Conservation (phyloP, 2,888 invertebrate genomes). For the Drosophila planitibia region DNA sequence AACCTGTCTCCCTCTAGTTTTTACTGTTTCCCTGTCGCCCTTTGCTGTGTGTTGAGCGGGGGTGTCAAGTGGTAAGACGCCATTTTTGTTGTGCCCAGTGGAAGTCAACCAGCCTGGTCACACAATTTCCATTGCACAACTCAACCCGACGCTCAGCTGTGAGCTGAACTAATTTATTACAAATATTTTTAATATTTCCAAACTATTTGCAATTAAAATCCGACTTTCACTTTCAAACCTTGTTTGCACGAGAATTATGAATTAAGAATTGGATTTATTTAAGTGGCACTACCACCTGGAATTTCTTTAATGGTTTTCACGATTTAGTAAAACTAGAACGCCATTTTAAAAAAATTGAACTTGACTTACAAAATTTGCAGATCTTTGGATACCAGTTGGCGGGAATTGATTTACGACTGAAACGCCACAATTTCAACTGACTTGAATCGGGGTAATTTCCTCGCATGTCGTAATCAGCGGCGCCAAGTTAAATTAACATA, state of each 20-base stretch:
- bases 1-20: neutral
- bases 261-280: neutral
- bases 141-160: neutral
- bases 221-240: neutral
- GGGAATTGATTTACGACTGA: neutral
- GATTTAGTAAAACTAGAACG: neutral
- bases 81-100: slow-evolving; percentile 5
- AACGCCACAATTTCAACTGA: neutral
- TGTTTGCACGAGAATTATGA: neutral
- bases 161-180: neutral
- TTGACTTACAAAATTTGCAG: neutral
- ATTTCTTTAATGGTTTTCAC: neutral
- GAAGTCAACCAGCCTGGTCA: neutral
- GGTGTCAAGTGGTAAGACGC: neutral
- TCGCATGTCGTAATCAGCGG: slow-evolving; percentile 21
- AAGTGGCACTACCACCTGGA: neutral
- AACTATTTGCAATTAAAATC: neutral
- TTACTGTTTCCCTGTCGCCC: neutral
- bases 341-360: neutral
- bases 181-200: neutral
- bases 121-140: slow-evolving; percentile 1
- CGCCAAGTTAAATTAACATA: slow-evolving; percentile 15
- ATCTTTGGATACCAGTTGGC: neutral
- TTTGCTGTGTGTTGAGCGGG: neutral
- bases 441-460: slow-evolving; percentile 22